Evolutionary conservation across 2,888 invertebrate species (phyloP).

Genomic region (Pedicia rivosa): DNA sequence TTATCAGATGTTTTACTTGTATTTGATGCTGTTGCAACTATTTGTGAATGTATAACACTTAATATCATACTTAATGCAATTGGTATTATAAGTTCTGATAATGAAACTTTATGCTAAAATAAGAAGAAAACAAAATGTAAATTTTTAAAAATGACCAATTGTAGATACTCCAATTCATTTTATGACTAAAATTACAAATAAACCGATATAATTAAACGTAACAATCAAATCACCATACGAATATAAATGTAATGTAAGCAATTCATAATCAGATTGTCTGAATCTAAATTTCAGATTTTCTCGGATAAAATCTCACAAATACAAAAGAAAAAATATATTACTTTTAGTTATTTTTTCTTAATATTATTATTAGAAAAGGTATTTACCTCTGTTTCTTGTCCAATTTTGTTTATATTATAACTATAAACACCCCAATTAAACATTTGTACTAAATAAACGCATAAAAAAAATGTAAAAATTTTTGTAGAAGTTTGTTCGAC

Average conservation of each 20-base stretch:
- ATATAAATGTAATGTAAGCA: too few species aligned
- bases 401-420: conserved; percentile 21
- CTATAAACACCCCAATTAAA: conserved; percentile 30
- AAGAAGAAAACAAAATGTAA: too few species aligned
- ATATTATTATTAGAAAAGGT: too few species aligned
- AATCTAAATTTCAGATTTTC: too few species aligned
- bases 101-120: conserved; percentile 36
- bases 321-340: too few species aligned
- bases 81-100: conserved; percentile 57
- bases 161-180: too few species aligned
- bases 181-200: neutral
- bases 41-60: conserved; percentile 66
- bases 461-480: conserved; percentile 55
- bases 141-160: too few species aligned
- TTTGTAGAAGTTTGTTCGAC: conserved; percentile 67
- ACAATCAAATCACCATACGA: neutral
- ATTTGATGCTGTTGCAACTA: conserved; percentile 47
- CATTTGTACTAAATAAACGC: conserved; percentile 61
- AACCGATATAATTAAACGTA: neutral
- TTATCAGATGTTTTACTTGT: conserved; percentile 13
- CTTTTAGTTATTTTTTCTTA: too few species aligned
- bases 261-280: too few species aligned
- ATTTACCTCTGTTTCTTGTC: neutral
- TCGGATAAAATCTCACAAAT: too few species aligned
- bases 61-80: conserved; percentile 54